Evolutionary conservation across 2,797 vertebrate genomes (phyloP), one percentile per base, ranked within the genome.

Genomic region (Ceyx erithaca): DNA sequence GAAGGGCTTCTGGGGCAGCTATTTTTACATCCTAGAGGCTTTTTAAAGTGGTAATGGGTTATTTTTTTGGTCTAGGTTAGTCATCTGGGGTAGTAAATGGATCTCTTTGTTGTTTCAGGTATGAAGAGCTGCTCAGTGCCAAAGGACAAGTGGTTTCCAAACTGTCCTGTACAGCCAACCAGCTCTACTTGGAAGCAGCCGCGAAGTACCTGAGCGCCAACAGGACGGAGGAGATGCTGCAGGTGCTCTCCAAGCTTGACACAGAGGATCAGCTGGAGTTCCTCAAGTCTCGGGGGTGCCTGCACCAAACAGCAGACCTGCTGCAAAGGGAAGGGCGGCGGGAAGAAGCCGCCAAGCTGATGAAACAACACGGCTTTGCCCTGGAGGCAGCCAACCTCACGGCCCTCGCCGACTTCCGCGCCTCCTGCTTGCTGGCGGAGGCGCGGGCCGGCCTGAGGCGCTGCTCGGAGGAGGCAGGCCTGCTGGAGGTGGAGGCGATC

Each of bases 241-340:
- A 28, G 7, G 96, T 96, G n/a, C 97, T 98, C n/a, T 98, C 98
- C 1, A 98, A 97, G 55, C 94, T 98, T 3, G 96, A 98, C 10
- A 30, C 12, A 7, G 98, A 98, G n/a, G 98, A 98, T 90, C 98
- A 98, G 68, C 96, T 98, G 14, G 95, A 97, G 62, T 98, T 98
- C 85, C 91, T 98, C 17, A 98, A 97, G 75, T 97, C 97, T 45
- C 93, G 96, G 14, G 97, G 97, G 17, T 72, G 96, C 68, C 89
- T 98, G n/a, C 79, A 7, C 20, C 97, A 98, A 87, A 96, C 97
- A 1, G 98, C 98, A n/a, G 97, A 97, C 26, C 95, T 98, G 35
- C 21, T 98, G 66, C 95, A 97, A 78, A 93, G 88, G 72, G 96
- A 97, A 33, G 92, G 96, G 6, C 95, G 97, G 64, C 93, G 93